These are phyloP conservation scores for Prunella fulvescens DNA, from an alignment of 2,113 vertebrate genomes.

Conservation along the genomic window DNA sequence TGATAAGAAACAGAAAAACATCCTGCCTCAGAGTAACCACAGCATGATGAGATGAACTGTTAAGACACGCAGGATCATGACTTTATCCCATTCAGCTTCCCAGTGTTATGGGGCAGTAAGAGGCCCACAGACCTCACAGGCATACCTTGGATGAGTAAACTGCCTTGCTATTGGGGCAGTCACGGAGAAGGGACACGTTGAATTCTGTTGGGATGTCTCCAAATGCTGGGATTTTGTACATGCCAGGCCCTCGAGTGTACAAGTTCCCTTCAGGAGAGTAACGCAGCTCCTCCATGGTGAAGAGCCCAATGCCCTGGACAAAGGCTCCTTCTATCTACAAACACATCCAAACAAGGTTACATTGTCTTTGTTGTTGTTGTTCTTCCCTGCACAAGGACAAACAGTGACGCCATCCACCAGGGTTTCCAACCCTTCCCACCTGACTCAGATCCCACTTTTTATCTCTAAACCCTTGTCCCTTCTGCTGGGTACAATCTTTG, in stretches of 20 bases:
- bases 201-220: constrained; percentile 89
- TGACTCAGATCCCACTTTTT: background rate
- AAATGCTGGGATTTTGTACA: constrained; percentile 93
- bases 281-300: constrained; percentile 91
- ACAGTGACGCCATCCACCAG: background rate
- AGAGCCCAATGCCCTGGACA: constrained; percentile 92
- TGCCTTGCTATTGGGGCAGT: constrained; percentile 88
- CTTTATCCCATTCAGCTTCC: background rate
- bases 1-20: background rate
- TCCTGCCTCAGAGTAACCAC: background rate
- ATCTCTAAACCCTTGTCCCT: background rate
- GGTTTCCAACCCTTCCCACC: background rate
- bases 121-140: background rate
- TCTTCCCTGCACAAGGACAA: background rate
- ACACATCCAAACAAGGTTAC: background rate
- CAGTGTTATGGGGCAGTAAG: background rate
- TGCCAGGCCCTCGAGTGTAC: constrained; percentile 90
- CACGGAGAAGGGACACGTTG: constrained; percentile 87
- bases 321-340: constrained; percentile 91
- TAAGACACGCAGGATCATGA: background rate
- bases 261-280: constrained; percentile 87
- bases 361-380: background rate
- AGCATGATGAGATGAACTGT: background rate
- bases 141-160: constrained; percentile 91
- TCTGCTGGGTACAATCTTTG: background rate